Conservation (phyloP, 2,888 invertebrate species). For the Mythimna lalbum region DNA sequence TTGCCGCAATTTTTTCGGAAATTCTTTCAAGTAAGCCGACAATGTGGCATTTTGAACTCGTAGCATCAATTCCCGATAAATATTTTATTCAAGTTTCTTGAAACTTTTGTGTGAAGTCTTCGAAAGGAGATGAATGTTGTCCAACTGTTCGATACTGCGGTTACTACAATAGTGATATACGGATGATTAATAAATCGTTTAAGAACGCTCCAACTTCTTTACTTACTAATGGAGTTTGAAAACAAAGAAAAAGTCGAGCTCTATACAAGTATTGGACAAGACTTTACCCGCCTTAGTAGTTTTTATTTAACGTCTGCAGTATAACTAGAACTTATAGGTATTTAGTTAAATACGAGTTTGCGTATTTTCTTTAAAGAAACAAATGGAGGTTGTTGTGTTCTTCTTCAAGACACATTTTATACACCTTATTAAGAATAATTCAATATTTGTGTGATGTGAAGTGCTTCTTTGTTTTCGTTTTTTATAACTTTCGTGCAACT, state of each 20-base stretch:
- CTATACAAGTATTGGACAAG: background rate
- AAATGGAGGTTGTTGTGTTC: background rate
- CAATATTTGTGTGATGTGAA: background rate
- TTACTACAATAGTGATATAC: background rate
- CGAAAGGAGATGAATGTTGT: slow-evolving; percentile 1
- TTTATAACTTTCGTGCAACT: too few relatives aligned
- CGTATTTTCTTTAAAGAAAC: background rate
- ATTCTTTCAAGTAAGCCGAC: slow-evolving; percentile 9
- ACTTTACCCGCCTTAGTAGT: slow-evolving; percentile 1
- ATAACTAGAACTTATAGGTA: background rate
- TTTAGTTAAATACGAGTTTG: background rate
- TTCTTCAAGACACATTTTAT: background rate
- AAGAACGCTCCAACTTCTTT: slow-evolving; percentile 6
- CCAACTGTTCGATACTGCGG: background rate
- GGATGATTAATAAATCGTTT: slow-evolving; percentile 9
- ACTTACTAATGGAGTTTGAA: slow-evolving; percentile 27
- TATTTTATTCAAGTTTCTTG: slow-evolving; percentile 2
- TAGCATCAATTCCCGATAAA: slow-evolving; percentile 4
- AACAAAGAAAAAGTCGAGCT: slow-evolving; percentile 28
- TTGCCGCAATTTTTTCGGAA: slow-evolving; percentile 6
- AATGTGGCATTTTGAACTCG: background rate
- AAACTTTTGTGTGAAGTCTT: slow-evolving; percentile 10
- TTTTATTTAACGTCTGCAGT: slow-evolving; percentile 10
- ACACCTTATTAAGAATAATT: background rate
- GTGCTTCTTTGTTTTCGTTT: background rate